These are phyloP conservation scores for Mastomys natalensis DNA, from an alignment of 2,113 vertebrate species.

Conservation along the genomic window DNA sequence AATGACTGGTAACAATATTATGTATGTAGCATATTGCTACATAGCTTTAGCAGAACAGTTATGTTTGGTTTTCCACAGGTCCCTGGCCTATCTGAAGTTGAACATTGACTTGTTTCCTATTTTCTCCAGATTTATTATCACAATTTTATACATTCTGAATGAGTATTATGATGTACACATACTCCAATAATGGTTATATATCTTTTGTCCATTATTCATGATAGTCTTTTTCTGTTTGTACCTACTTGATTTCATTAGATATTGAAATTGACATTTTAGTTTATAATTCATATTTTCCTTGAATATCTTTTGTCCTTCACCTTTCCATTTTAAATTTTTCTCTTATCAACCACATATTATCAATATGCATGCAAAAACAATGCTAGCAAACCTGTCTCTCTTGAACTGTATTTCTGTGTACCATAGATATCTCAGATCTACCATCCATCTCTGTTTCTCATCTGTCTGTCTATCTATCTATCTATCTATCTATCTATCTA, in stretches of 20 bases:
- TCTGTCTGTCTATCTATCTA: not conserved
- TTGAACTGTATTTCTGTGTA: conserved; percentile 23
- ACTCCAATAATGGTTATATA: not conserved
- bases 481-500: not conserved
- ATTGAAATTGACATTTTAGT: not conserved
- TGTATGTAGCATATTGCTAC: not conserved
- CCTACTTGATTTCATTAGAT: conserved; percentile 26
- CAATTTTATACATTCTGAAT: not conserved
- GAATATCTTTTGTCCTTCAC: conserved; percentile 22
- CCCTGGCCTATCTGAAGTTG: not conserved
- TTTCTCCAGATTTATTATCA: not conserved
- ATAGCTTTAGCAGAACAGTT: not conserved
- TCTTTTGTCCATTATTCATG: not conserved
- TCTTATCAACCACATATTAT: not conserved
- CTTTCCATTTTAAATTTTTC: conserved; percentile 10
- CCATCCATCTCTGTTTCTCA: not conserved
- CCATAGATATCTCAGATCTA: not conserved
- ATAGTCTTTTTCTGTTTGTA: not conserved
- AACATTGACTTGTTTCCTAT: not conserved
- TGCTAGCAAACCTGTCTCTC: conserved; percentile 10
- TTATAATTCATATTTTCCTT: conserved; percentile 13
- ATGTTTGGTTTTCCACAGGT: not conserved
- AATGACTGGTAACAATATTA: too few species aligned
- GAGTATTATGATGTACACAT: not conserved
- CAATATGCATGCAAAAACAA: not conserved